phyloP scores from a whole-genome alignment of 1,140 invertebrate genomes.

The Zophobas morio region DNA sequence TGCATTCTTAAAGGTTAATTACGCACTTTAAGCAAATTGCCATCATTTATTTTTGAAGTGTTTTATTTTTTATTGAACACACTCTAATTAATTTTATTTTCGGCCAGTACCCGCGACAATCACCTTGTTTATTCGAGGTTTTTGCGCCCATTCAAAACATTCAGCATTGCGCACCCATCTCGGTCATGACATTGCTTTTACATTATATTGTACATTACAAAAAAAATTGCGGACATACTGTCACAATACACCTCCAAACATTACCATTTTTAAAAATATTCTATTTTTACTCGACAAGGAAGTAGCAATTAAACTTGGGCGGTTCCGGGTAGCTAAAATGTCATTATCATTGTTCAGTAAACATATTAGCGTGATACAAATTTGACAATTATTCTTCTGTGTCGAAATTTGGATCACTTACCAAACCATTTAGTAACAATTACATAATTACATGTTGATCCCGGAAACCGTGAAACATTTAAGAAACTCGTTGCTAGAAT shows the following conservation, averaged over 20 bases:
- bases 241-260: not conserved
- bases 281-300: no score
- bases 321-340: not conserved
- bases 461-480: conserved; percentile 33
- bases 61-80: conserved; percentile 42
- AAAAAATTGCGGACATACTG: not conserved
- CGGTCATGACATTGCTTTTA: conserved; percentile 16
- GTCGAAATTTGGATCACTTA: conserved; percentile 21
- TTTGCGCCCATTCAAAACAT: conserved; percentile 33
- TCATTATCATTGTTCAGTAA: no score
- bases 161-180: conserved; percentile 28
- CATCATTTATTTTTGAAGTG: conserved; percentile 31
- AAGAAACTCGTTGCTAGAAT: conserved; percentile 36
- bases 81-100: conserved; percentile 38
- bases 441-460: conserved; percentile 21
- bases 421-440: conserved; percentile 25
- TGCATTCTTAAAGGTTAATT: conserved; percentile 40
- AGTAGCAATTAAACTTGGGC: no score
- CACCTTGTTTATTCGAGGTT: conserved; percentile 27
- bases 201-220: not conserved
- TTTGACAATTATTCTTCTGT: conserved; percentile 2
- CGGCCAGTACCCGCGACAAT: conserved; percentile 32
- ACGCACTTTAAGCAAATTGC: conserved; percentile 41
- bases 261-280: no score
- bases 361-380: no score